phyloP scores from a whole-genome alignment of 2,113 vertebrate genomes.

The Ochotona curzoniae region DNA sequence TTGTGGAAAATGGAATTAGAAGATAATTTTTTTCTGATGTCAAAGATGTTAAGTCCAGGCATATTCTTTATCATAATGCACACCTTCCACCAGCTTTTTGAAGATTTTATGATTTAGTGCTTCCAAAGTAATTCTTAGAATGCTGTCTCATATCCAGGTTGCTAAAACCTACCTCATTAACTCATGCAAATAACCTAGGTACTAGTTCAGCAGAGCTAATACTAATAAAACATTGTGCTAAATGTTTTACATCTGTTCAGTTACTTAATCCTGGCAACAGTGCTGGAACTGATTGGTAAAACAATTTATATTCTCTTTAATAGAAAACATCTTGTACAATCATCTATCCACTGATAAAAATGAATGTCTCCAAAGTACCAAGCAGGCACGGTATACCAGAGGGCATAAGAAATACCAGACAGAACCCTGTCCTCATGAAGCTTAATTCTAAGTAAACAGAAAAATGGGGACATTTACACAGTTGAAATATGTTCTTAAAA shows the following conservation, averaged over 20 bases:
- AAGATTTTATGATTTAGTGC: not conserved
- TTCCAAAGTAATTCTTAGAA: slow-evolving; percentile 14
- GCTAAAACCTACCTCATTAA: not conserved
- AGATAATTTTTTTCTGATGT: too few relatives aligned
- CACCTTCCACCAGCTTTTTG: too few relatives aligned
- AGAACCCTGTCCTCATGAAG: not conserved
- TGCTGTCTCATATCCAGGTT: not conserved
- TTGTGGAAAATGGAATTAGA: too few relatives aligned
- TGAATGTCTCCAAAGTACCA: not conserved
- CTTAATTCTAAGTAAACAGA: not conserved
- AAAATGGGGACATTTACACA: not conserved
- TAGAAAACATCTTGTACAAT: not conserved
- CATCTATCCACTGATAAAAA: not conserved
- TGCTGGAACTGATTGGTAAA: not conserved
- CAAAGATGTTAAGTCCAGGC: too few relatives aligned
- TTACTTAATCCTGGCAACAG: not conserved
- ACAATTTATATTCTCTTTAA: not conserved
- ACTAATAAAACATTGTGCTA: not conserved
- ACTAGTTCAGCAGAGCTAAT: not conserved
- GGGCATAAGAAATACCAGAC: not conserved
- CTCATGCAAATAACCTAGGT: not conserved
- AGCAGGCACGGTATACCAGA: not conserved
- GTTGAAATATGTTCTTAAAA: not conserved
- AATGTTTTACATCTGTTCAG: not conserved
- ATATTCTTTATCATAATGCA: too few relatives aligned